These are phyloP conservation scores for Drosophila saltans DNA, from an alignment of 1,140 invertebrate species.

Conservation along the genomic window DNA sequence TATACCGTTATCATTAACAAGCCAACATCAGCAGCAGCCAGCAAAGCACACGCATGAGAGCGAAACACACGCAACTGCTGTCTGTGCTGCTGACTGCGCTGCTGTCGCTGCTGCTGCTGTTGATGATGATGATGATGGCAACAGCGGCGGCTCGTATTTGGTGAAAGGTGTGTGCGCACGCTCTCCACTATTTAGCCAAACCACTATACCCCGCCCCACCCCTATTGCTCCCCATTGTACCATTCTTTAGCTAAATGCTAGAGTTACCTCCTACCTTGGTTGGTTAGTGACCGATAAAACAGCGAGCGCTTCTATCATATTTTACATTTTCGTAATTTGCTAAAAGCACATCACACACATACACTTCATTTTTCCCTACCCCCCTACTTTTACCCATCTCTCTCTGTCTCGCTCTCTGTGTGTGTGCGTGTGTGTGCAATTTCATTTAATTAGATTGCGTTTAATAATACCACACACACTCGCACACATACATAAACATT, in stretches of 20 bases:
- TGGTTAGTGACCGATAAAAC: slow-evolving; percentile 41
- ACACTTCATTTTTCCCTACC: slow-evolving; percentile 15
- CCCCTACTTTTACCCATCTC: not conserved
- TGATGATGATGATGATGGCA: slow-evolving; percentile 2
- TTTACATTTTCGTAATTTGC: slow-evolving; percentile 79
- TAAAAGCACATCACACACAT: slow-evolving; percentile 60
- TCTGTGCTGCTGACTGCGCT: not conserved
- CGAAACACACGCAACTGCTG: slow-evolving; percentile 54
- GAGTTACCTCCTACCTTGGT: slow-evolving; percentile 1
- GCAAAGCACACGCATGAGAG: slow-evolving; percentile 46
- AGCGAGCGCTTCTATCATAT: slow-evolving; percentile 73
- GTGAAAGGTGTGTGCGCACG: slow-evolving; percentile 66
- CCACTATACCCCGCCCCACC: not conserved
- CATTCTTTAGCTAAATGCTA: not conserved
- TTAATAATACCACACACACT: slow-evolving; percentile 69
- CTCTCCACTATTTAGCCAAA: not conserved
- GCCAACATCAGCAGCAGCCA: slow-evolving; percentile 43
- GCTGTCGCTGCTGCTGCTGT: not conserved
- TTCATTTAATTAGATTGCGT: slow-evolving; percentile 80
- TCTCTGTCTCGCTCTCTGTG: slow-evolving; percentile 15
- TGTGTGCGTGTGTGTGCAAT: slow-evolving; percentile 61
- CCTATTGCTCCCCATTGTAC: too few relatives aligned
- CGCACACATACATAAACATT: slow-evolving; percentile 34
- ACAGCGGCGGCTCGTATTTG: slow-evolving; percentile 21
- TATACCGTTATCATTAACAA: slow-evolving; percentile 77